phyloP scores from a whole-genome alignment of 2,888 invertebrate species.

The Azorinus chamasolen region DNA sequence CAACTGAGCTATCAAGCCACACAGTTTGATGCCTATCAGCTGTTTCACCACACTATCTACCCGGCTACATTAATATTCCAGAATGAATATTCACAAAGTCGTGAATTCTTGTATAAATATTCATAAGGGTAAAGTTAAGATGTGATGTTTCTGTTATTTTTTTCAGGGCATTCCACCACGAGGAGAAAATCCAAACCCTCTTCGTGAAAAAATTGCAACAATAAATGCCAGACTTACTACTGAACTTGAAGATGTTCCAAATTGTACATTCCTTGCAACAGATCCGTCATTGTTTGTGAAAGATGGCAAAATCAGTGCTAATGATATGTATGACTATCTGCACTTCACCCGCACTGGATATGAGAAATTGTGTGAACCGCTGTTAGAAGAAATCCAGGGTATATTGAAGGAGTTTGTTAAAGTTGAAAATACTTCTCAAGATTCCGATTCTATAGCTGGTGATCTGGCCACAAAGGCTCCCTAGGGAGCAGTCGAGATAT shows the following conservation, averaged over 20 bases:
- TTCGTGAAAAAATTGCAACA: conserved; percentile 92
- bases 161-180: conserved; percentile 95
- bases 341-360: conserved; percentile 94
- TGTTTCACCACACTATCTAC: too few species aligned
- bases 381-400: conserved; percentile 84
- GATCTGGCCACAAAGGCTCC: conserved; percentile 59
- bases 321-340: conserved; percentile 97
- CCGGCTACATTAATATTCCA: too few species aligned
- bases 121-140: too few species aligned
- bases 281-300: conserved; percentile 89
- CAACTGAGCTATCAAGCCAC: too few species aligned
- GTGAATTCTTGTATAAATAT: too few species aligned
- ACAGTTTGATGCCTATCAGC: neutral
- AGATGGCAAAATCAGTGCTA: conserved; percentile 92
- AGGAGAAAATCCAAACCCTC: conserved; percentile 93
- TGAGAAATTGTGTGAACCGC: conserved; percentile 88
- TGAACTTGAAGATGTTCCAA: conserved; percentile 88
- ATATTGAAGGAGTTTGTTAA: conserved; percentile 78
- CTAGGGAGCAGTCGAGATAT: conserved; percentile 10
- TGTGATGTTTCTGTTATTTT: conserved; percentile 8
- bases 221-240: conserved; percentile 92
- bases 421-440: conserved; percentile 78
- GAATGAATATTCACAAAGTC: too few species aligned
- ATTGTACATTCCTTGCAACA: conserved; percentile 92
- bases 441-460: conserved; percentile 59